Base-by-base conservation (phyloP, 2,797 vertebrate species). In the Fratercula arctica region DNA sequence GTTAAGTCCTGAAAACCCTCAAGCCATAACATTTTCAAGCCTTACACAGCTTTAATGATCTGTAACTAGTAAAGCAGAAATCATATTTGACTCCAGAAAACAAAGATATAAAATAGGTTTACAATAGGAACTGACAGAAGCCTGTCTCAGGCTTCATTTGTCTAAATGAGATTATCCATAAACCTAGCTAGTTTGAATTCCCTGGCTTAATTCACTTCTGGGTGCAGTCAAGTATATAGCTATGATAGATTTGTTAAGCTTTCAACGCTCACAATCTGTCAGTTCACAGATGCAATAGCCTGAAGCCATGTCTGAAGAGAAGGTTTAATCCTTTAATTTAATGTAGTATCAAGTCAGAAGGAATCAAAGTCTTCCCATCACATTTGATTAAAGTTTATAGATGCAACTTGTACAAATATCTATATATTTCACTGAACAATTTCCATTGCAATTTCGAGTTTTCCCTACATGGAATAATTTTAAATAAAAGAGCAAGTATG, bases 251-350 rank as follows among this genome's bases (percentile, higher is more conserved):
- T 85, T 87, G 67, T 94, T 89, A 93, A 89, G 57, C 35, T 91
- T 81, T 95, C 85, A 70, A 33, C 57, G 79, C 20, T 85, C 48
- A 82, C 31, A 80, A 3, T 81, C 45, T 87, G 53, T 76, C 70
- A 90, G 21, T 66, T 89, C 66, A 74, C 59, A 91, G 59, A 93
- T 90, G 87, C 45, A 89, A 64, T 91, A 90, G 80, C 96, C 91
- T 85, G 25, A 68, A 93, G 85, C 45, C 48, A 77, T 89, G 87
- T 94, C 87, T 97, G 57, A 57, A 94, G 66, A 92, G 41, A 89
- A 77, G 29, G 16, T 80, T 95, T 96, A 94, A 86, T 93, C 63
- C 87, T 93, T 88, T 87, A 54, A 81, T 91, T 91, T 93, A 93
- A 70, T 77, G 63, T 15, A 73, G 23, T 76, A 53, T 63, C 73